Base-by-base conservation (phyloP, 2,888 invertebrate genomes). In the Sminthurides aquaticus region DNA sequence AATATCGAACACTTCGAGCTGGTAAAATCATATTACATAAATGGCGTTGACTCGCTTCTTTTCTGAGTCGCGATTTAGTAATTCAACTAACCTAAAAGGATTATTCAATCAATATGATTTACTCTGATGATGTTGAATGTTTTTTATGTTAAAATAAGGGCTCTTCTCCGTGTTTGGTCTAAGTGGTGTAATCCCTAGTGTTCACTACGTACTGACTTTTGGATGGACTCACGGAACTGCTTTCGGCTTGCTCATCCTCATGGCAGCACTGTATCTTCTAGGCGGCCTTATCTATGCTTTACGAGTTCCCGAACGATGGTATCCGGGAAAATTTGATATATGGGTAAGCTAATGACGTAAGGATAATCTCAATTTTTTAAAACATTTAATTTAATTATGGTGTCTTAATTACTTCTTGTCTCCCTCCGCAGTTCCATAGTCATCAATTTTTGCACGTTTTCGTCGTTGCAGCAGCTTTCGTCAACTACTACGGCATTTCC, bases 361-460 rank as follows among this genome's bases (percentile, higher is more conserved):
- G n/a, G n/a, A n/a, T n/a, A n/a, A n/a, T n/a, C n/a, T n/a, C 43
- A 5, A 57, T 5, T 34, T 34, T 34, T 34, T 15, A 34, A 11
- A 34, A 15, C 43, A 34, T 5, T 34, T 5, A 34, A 34, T 11
- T 34, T 11, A 11, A 15, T 34, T 34, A 34, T 34, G 43, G 8
- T 34, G 15, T 11, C 43, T 34, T 34, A 15, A 34, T 34, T 15
- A 11, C 15, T 34, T n/a, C 29, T 28, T 11, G 20, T n/a, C 69
- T 71, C 66, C 67, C 68, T 49, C 74, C 81, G 68, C 78, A 90
- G 95, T 94, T 96, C 81, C 99, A 99, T 82, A 98, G 98, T 63
- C 99, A 99, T 81, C 99, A 99, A 82, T 90, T 99, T 77, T 99
- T 99, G 84, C 99, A 99, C 78, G 89, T 98, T 49, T 86, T 98